phyloP scores from a whole-genome alignment of 2,113 vertebrate genomes.

The Agapornis roseicollis region DNA sequence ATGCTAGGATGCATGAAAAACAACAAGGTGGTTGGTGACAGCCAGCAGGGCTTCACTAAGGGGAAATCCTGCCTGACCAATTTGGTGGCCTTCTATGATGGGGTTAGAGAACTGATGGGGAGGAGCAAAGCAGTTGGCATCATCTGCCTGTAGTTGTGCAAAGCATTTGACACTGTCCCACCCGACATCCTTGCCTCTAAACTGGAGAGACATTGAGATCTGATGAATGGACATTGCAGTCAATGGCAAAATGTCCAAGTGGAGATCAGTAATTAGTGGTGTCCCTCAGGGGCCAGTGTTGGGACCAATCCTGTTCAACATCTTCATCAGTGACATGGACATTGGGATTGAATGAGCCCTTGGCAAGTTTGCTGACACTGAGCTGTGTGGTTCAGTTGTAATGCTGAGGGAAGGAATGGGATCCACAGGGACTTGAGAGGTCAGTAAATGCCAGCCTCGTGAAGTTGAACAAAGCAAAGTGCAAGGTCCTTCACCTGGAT shows the following conservation, averaged over 20 bases:
- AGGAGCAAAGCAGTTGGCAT: neutral
- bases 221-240: no score
- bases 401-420: neutral
- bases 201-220: no score
- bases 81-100: neutral
- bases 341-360: no score
- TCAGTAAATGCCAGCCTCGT: neutral
- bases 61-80: neutral
- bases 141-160: no score
- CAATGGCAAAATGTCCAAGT: no score
- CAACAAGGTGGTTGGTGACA: neutral
- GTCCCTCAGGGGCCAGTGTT: no score
- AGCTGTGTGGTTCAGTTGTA: neutral
- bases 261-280: no score
- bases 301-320: no score
- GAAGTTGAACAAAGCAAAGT: neutral
- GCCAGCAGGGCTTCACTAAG: neutral
- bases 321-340: no score
- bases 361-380: neutral
- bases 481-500: neutral
- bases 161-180: no score
- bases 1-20: neutral
- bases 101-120: neutral
- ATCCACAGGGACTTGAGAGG: neutral
- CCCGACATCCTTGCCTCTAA: no score